Evolutionary conservation across 1,140 invertebrate genomes (phyloP).

Genomic region (Steinernema feltiae): DNA sequence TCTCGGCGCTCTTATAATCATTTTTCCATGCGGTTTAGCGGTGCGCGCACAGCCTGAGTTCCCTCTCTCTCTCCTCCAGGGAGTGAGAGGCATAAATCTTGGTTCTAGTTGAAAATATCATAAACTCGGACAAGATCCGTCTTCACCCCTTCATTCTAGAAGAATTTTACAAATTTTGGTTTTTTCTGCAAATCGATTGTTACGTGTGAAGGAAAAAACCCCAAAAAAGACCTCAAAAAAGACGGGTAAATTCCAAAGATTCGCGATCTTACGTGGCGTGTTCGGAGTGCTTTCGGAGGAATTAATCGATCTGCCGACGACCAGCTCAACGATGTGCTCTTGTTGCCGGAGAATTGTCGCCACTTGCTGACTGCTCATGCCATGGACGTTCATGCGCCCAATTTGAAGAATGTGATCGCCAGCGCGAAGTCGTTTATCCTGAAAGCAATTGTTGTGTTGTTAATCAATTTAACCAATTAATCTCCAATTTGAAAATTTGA

Average conservation of each 20-base stretch:
- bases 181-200: background rate
- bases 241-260: no score
- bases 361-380: conserved; percentile 82
- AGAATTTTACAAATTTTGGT: conserved; percentile 18
- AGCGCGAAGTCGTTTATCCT: conserved; percentile 77
- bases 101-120: background rate
- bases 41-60: background rate
- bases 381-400: conserved; percentile 80
- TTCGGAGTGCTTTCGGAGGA: conserved; percentile 35
- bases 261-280: conserved; percentile 45
- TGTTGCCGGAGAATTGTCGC: conserved; percentile 81
- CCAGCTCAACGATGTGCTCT: conserved; percentile 75
- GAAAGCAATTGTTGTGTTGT: no score
- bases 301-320: conserved; percentile 69
- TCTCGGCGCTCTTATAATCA: background rate
- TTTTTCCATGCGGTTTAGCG: background rate
- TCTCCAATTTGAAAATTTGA: background rate
- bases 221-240: no score
- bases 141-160: conserved; percentile 6
- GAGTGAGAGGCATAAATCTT: conserved; percentile 11
- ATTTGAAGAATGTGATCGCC: conserved; percentile 91
- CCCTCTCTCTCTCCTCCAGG: background rate
- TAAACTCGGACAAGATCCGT: background rate
- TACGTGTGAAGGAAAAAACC: background rate
- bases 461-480: conserved; percentile 24